Evolutionary conservation across 2,888 invertebrate genomes (phyloP).

Genomic region (Macroteleia sp.): DNA sequence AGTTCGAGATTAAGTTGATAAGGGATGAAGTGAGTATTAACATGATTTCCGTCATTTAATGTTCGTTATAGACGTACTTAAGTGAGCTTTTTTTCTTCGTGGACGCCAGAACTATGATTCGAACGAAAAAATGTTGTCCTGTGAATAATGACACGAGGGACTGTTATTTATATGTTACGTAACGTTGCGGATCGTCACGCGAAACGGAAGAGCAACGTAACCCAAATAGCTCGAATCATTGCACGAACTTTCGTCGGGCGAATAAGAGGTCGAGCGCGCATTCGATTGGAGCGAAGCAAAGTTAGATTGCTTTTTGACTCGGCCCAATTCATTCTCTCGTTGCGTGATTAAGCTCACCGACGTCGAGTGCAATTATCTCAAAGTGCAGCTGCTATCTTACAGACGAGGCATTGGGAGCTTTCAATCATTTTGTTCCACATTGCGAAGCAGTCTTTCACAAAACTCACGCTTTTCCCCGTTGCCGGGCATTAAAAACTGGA

Average conservation of each 20-base stretch:
- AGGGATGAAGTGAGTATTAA: too few relatives aligned
- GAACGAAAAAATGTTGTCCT: constrained; percentile 32
- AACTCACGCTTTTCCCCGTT: constrained; percentile 28
- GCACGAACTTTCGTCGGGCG: constrained; percentile 64
- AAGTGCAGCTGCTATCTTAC: constrained; percentile 66
- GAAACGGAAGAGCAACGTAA: constrained; percentile 64
- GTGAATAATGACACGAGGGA: constrained; percentile 48
- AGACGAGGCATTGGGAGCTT: constrained; percentile 57
- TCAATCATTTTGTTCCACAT: constrained; percentile 66
- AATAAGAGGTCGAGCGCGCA: constrained; percentile 60
- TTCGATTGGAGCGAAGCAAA: constrained; percentile 68
- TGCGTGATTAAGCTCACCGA: constrained; percentile 67
- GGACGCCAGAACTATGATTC: constrained; percentile 2
- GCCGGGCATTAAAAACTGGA: constrained; percentile 27
- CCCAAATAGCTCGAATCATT: constrained; percentile 66
- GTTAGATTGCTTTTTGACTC: constrained; percentile 69
- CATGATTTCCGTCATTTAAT: too few relatives aligned
- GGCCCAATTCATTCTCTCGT: constrained; percentile 66
- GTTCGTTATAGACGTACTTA: too few relatives aligned
- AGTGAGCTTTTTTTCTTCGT: too few relatives aligned
- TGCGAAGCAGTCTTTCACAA: constrained; percentile 38
- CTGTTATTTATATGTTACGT: constrained; percentile 61
- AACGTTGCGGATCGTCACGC: constrained; percentile 61
- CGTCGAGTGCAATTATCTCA: constrained; percentile 66
- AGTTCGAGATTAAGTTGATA: too few relatives aligned